phyloP scores from a whole-genome alignment of 2,888 invertebrate genomes.

The Pocota personata region DNA sequence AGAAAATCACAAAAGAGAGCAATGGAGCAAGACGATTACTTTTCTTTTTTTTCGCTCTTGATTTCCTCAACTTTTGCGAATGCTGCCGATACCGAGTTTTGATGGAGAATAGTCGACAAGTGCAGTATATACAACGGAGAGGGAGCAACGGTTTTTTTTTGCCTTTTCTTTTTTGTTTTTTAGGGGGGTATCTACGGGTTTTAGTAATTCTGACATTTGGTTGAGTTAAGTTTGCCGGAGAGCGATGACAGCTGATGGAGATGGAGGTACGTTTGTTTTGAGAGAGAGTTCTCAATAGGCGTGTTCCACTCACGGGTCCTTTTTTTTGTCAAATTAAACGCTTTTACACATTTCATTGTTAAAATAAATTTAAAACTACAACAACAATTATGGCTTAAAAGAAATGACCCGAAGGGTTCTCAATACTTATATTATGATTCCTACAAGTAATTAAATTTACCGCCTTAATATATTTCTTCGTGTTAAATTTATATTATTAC shows the following conservation, averaged over 20 bases:
- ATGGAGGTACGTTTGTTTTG: conserved; percentile 32
- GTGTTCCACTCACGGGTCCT: no score
- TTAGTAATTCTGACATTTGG: conserved; percentile 53
- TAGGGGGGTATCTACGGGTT: conserved; percentile 14
- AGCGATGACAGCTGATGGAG: not conserved
- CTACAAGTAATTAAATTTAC: no score
- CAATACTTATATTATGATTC: no score
- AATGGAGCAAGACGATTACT: conserved; percentile 33
- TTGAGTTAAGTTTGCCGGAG: not conserved
- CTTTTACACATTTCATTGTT: no score
- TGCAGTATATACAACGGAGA: conserved; percentile 42
- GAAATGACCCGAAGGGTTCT: no score
- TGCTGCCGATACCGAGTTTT: conserved; percentile 25
- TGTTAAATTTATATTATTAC: no score
- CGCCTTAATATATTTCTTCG: no score
- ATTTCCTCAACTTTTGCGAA: conserved; percentile 37
- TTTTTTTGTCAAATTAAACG: no score
- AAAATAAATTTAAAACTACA: no score
- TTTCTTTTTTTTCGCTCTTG: conserved; percentile 37
- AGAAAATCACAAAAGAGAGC: conserved; percentile 33
- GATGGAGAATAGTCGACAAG: conserved; percentile 33
- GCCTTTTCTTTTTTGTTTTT: conserved; percentile 20
- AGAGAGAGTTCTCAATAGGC: not conserved
- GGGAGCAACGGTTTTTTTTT: conserved; percentile 49
- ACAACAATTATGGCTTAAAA: no score